These are phyloP conservation scores for Berghia stephanieae DNA, from an alignment of 1,140 invertebrate species.

Conservation along the genomic window DNA sequence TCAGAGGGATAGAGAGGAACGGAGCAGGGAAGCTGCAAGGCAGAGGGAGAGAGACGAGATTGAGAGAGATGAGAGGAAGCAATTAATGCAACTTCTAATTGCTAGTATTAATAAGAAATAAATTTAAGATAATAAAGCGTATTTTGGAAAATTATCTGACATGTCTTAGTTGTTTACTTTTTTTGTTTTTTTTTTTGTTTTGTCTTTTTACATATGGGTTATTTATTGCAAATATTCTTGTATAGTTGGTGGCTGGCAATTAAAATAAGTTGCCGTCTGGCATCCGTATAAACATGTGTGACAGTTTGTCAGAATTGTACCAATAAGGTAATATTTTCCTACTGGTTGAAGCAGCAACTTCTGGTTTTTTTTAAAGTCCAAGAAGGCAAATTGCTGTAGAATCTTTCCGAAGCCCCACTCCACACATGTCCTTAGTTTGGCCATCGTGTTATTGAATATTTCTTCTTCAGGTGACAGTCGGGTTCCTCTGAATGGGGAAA, in stretches of 20 bases:
- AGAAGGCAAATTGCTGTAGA: neutral
- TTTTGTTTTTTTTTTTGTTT: too few species aligned
- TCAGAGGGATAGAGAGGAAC: too few species aligned
- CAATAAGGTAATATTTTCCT: slow-evolving; percentile 20
- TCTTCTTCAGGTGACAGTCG: slow-evolving; percentile 17
- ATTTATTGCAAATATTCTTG: slow-evolving; percentile 9
- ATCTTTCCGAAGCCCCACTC: slow-evolving; percentile 19
- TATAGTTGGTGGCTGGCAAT: neutral
- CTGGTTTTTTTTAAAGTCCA: slow-evolving; percentile 19
- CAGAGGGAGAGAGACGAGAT: too few species aligned
- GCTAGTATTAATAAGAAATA: too few species aligned
- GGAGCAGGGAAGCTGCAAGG: too few species aligned
- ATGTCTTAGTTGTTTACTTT: too few species aligned
- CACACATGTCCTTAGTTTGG: neutral
- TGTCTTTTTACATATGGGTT: slow-evolving; percentile 21
- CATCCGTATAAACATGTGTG: slow-evolving; percentile 15
- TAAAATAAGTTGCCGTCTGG: slow-evolving; percentile 5
- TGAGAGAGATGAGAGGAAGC: too few species aligned
- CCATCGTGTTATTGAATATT: slow-evolving; percentile 25
- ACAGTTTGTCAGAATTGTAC: slow-evolving; percentile 13
- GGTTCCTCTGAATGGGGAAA: slow-evolving; percentile 17
- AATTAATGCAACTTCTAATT: too few species aligned
- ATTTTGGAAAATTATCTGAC: too few species aligned
- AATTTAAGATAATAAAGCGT: too few species aligned
- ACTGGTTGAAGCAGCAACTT: slow-evolving; percentile 20